Base-by-base conservation (phyloP, 2,888 invertebrate genomes). In the Epirrhoe alternata region DNA sequence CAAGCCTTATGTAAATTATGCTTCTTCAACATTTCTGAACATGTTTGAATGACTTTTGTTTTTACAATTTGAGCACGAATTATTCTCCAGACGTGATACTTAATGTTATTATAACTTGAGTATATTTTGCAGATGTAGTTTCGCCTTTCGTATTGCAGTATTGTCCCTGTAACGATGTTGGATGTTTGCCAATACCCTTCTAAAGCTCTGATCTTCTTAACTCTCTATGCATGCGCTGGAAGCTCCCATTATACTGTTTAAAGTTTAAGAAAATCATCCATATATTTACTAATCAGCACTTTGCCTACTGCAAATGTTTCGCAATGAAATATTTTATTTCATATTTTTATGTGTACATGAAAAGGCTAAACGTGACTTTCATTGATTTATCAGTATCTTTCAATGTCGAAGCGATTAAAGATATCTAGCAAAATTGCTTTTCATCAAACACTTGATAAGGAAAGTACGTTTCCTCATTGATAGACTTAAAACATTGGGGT, bases 391-490 rank as follows among this genome's bases (percentile, higher is more conserved):
- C 68, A 76, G 81, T 84, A 86, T 85, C 85, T 85, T 79, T 85
- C 86, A 86, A 86, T 85, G 86, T 82, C 85, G 77, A 64, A 77
- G 73, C 71, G 86, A 85, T 86, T 84, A 81, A 72, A 12, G 38
- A 42, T 63, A 66, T 74, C 73, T 70, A 66, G 63, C 64, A 63
- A 53, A 63, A 69, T 52, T 67, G 69, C 64, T 71, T 72, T 68
- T 69, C 55, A 60, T 68, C 64, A 69, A 63, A 66, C 65, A 38
- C 55, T 65, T 50, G 53, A 56, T 58, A 61, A 33, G 67, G 55
- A 66, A 68, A 74, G 38, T 12, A 73, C 68, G 69, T 70, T 79
- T 76, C 75, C 76, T 74, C 58, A 60, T 74, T 38, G 24, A 17
- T 57, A 52, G 30, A n/a, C 45, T 38, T 42, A 3, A 5, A 47